Base-by-base conservation (phyloP, 2,797 vertebrate genomes). In the Hydrophis major region DNA sequence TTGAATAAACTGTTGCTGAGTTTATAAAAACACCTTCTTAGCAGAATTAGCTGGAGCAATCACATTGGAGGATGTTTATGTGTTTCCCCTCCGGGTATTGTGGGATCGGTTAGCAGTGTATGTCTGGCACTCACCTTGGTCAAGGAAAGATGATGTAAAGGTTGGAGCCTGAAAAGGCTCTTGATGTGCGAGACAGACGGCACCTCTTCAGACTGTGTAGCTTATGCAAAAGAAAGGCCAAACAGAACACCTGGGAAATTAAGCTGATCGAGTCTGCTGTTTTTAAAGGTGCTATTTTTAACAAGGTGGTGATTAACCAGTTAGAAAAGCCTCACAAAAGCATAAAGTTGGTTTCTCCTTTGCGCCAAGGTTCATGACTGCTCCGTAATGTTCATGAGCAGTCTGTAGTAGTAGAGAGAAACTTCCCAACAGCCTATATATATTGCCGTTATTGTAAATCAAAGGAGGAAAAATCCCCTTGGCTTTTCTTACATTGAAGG, bases 271-370 rank as follows among this genome's bases (percentile, higher is more conserved):
- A 53, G 47, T 88, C 27, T 92, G 22, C 57, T 90, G 14, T 56
- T 93, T 91, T 89, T 22, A 47, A 91, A 63, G 47, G 69, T 93
- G 92, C 66, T 89, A 63, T 42, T 47, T 93, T 90, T 86, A 90
- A 69, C 60, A 87, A 6, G 18, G 13, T 32, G 16, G 55, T 27
- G 69, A 93, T 89, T 91, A 91, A 66, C 87, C 28, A 8, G 22
- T 61, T 55, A n/a, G 89, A 47, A 83, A 91, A 63, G 47, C 57
- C 69, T 12, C n/a, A 42, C 87, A 86, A 91, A 89, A 74, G 28
- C 83, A 87, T 53, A 50, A 32, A 42, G n/a, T 93, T 55, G 69
- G 53, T 89, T 63, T 61, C 55, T 66, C 90, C 42, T 86, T n/a
- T 37, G 11, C n/a, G 2, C 27, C 32, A 87, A 13, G 16, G 18